phyloP scores from a whole-genome alignment of 2,113 vertebrate species.

The Anoura caudifer region DNA sequence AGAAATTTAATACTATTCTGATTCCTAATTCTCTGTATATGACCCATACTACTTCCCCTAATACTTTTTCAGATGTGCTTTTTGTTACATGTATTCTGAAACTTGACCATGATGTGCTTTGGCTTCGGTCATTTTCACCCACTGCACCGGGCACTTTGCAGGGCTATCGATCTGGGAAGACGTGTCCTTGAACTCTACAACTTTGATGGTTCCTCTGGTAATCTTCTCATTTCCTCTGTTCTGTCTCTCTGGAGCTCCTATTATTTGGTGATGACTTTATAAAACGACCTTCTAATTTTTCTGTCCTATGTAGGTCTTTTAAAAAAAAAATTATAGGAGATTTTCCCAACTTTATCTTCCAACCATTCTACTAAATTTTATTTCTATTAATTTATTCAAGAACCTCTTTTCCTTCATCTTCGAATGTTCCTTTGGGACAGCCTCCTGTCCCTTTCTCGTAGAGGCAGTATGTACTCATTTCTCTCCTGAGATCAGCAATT shows the following conservation, averaged over 20 bases:
- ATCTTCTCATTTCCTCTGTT: not conserved
- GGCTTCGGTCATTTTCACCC: not conserved
- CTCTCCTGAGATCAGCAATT: not conserved
- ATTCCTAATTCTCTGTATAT: not conserved
- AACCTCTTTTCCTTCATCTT: not conserved
- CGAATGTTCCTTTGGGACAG: not conserved
- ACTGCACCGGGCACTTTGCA: not conserved
- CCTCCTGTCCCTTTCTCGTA: not conserved
- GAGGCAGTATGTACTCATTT: not conserved
- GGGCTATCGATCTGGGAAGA: not conserved
- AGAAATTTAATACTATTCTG: not conserved
- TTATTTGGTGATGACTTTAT: not conserved
- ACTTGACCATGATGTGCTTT: not conserved
- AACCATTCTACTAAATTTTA: not conserved
- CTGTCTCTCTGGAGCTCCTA: not conserved
- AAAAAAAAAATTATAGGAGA: not conserved
- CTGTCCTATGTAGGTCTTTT: not conserved
- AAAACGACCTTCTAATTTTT: not conserved
- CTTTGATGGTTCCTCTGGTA: not conserved
- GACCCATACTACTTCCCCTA: not conserved
- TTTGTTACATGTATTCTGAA: not conserved
- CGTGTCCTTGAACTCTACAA: not conserved
- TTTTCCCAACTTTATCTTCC: not conserved
- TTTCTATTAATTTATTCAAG: not conserved
- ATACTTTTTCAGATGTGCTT: not conserved